A percentile compares a stretch with the other conserved stretches of the same genome.
Evolutionary conservation across 1,140 invertebrate species (phyloP).

Genomic region (Drosophila melanica): DNA sequence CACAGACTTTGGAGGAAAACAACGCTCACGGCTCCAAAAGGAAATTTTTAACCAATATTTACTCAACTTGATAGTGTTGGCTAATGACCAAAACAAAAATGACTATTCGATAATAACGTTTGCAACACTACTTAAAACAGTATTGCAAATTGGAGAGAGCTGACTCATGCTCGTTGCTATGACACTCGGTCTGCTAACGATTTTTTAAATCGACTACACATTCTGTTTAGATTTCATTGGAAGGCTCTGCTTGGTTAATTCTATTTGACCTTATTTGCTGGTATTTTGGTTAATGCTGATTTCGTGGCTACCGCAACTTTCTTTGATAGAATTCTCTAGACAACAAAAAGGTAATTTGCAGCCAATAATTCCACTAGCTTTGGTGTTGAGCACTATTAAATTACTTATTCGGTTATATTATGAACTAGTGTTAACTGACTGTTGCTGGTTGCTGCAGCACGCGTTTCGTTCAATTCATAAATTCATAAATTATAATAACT

Average conservation of each 20-base stretch:
- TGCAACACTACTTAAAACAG: background rate
- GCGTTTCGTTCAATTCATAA: constrained; percentile 8
- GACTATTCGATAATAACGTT: constrained; percentile 9
- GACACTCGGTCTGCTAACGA: background rate
- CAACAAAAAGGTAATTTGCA: too few species aligned
- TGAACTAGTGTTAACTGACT: background rate
- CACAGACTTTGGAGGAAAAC: constrained; percentile 14
- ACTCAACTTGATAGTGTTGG: constrained; percentile 5
- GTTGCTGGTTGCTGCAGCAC: background rate
- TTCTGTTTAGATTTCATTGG: background rate
- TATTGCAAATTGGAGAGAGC: background rate
- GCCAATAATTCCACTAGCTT: too few species aligned
- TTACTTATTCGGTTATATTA: too few species aligned
- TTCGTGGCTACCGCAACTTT: too few species aligned
- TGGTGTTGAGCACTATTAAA: too few species aligned
- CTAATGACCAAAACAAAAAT: constrained; percentile 17
- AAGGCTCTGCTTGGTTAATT: too few species aligned
- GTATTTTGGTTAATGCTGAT: too few species aligned
- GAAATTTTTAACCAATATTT: constrained; percentile 19
- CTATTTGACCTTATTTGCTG: too few species aligned
- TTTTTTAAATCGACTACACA: constrained; percentile 13
- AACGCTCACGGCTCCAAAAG: background rate
- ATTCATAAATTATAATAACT: background rate
- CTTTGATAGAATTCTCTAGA: too few species aligned
- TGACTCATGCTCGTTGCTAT: constrained; percentile 3